phyloP scores from a whole-genome alignment of 2,888 invertebrate species.

The Augochlorella aurata region DNA sequence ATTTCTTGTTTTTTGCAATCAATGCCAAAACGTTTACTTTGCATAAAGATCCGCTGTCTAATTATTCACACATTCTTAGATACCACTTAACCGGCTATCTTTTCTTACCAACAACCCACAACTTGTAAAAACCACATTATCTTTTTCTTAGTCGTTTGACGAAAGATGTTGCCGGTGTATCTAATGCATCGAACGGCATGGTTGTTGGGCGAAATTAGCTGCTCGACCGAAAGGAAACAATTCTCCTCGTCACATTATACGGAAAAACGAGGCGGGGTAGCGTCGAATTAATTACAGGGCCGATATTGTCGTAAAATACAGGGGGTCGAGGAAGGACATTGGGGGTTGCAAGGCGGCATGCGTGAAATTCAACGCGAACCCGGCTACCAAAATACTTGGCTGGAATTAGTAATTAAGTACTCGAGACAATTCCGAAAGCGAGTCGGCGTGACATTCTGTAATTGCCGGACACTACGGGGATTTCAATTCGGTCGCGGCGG shows the following conservation, averaged over 20 bases:
- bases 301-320: conserved; percentile 8
- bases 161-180: neutral
- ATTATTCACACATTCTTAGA: no score
- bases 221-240: neutral
- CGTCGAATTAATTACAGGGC: conserved; percentile 31
- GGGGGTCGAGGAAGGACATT: neutral
- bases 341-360: conserved; percentile 35
- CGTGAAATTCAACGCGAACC: conserved; percentile 57
- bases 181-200: neutral
- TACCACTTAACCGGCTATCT: no score
- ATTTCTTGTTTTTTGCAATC: no score
- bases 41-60: no score
- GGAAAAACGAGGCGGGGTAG: neutral
- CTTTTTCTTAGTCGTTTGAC: no score
- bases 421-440: conserved; percentile 67
- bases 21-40: no score
- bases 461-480: conserved; percentile 68
- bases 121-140: no score
- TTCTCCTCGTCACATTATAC: conserved; percentile 4
- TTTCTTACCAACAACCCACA: no score
- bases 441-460: conserved; percentile 64
- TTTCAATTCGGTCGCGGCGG: conserved; percentile 63
- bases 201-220: neutral
- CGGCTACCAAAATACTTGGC: conserved; percentile 58
- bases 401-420: conserved; percentile 70